Evolutionary conservation across 2,113 vertebrate species (phyloP), one percentile per base, ranked within the genome.

Genomic region (Mesitornis unicolor): DNA sequence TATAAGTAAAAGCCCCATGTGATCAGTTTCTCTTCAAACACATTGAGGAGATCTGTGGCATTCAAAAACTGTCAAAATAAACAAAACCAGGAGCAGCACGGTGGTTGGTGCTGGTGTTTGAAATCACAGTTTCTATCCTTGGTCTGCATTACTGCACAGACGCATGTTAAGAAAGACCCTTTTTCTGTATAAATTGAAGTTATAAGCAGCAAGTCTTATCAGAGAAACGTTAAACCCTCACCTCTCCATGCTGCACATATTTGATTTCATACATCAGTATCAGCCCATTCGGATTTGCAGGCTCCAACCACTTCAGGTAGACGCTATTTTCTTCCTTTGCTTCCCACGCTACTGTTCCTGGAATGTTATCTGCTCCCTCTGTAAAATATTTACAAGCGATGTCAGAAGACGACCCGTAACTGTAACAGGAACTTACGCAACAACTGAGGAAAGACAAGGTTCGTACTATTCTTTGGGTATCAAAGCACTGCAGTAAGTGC

Each of bases 181-280:
- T 31, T 53, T 25, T n/a, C 36, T n/a, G 33, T 13, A 36, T 7
- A 45, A 68, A 73, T 64, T 11, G 8, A 57, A 35, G 10, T 35
- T 65, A 57, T 2, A n/a, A 86, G 59, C 38, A 54, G 33, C 50
- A 47, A 35, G 16, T 47, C 47, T 22, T 11, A 13, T 42, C 10
- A 64, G 48, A 59, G 43, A 40, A 54, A 36, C 11, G 20, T 25
- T 35, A 77, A 56, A 22, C 16, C 26, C 98, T 98, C 88, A 99
- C 99, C 99, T 99, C 99, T 2, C 97, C 95, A 3, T 98, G 98
- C 42, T 99, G 98, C 35, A 98, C 98, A 2, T 98, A 99, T 88
- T 99, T 99, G 93, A 99, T 99, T 94, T 99, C 99, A 61, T 99
- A 99, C 99, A 99, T 99, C 6, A 99, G 98, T 84, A 99, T 99